These are phyloP conservation scores for Mamestra configurata DNA, from an alignment of 1,140 invertebrate genomes.

Conservation along the genomic window DNA sequence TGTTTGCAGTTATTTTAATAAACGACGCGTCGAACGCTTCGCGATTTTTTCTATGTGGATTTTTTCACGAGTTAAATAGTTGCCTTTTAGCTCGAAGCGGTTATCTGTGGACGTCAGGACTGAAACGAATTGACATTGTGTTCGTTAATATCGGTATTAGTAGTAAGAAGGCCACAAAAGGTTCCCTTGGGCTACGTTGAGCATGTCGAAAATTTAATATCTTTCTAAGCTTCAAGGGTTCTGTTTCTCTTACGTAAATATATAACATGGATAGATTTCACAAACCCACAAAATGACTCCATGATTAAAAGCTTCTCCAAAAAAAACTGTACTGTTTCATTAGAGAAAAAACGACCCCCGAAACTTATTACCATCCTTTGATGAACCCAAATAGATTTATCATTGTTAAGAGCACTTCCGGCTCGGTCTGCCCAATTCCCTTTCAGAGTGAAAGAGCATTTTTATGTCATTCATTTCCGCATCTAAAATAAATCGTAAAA, in stretches of 20 bases:
- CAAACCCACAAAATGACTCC: neutral
- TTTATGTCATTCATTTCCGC: conserved; percentile 46
- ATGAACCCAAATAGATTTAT: conserved; percentile 35
- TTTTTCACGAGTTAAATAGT: conserved; percentile 19
- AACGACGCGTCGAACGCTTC: conserved; percentile 53
- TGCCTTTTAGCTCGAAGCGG: conserved; percentile 10
- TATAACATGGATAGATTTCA: neutral
- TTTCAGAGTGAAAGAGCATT: conserved; percentile 40
- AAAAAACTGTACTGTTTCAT: conserved; percentile 1
- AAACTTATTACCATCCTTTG: conserved; percentile 12
- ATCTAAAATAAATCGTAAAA: conserved; percentile 44
- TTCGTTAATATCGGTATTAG: conserved; percentile 35
- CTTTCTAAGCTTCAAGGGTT: neutral
- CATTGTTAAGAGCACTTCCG: conserved; percentile 35
- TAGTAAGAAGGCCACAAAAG: neutral
- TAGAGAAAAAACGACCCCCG: neutral
- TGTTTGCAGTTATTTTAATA: conserved; percentile 72
- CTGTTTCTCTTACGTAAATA: neutral
- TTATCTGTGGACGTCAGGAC: conserved; percentile 11
- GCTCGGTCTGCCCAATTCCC: conserved; percentile 18
- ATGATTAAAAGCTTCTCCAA: neutral
- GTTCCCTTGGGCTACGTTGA: neutral
- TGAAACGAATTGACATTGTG: conserved; percentile 3
- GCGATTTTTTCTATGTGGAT: neutral
- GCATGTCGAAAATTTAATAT: conserved; percentile 21